Base-by-base conservation (phyloP, 2,888 invertebrate genomes). In the Himalopsyche anomala region DNA sequence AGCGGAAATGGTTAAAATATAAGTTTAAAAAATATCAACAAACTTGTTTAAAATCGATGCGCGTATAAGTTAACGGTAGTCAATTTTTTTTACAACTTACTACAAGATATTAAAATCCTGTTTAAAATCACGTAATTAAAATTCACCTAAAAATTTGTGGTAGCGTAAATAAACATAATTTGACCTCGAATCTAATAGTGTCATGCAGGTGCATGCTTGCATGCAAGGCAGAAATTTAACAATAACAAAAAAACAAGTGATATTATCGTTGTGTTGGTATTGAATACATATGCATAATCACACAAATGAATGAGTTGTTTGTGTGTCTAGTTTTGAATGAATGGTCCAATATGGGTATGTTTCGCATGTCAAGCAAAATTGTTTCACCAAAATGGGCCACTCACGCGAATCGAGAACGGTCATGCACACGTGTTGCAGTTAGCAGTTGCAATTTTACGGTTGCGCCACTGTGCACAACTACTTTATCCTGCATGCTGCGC, bases 401-500 rank as follows among this genome's bases (percentile, higher is more conserved):
- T 62, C 62, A 19, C 62, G 62, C 62, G 28, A 62, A 19, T 62
- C 62, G 62, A 62, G 62, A 62, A 62, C 62, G 62, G 62, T 62
- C 62, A 62, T 62, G 62, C 62, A 62, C 62, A 62, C 62, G 62
- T 62, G 62, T 62, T 62, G 62, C 62, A 62, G 62, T 62, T 62
- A 62, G 62, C 62, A 62, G 62, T 62, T 62, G 62, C 62, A 62
- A 62, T 62, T 62, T 62, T 62, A 62, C 62, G 62, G 62, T 62
- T 62, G 28, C 62, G 62, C 19, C 28, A 28, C 19, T 19, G 8
- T 62, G 28, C 28, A 28, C 62, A 62, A 19, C 28, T 62, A 28
- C 62, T 11, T 62, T 28, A 19, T 28, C 62, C 62, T n/a, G 62
- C 62, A 62, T 62, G n/a, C 19, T 19, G 11, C 8, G 28, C 4